Base-by-base conservation (phyloP, 2,797 vertebrate species). In the Paguma larvata region DNA sequence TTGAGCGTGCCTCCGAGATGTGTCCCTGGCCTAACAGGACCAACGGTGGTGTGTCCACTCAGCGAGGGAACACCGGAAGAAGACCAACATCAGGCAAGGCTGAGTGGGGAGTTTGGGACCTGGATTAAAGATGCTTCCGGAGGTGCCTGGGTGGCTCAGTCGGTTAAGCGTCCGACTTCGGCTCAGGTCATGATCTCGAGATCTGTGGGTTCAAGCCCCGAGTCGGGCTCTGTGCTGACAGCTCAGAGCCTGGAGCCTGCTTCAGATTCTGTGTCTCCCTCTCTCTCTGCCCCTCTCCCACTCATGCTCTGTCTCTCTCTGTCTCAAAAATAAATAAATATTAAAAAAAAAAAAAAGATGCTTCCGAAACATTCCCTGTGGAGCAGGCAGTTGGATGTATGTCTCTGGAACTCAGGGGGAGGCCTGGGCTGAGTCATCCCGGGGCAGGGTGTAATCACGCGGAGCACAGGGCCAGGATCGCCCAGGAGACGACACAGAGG, bases 381-480 rank as follows among this genome's bases (percentile, higher is more conserved):
- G 27, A 59, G 53, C 6, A 94, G 41, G 9, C 73, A 88, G 53
- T 56, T 83, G 84, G 82, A 80, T 89, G 44, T 53, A 79, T 75
- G 56, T 73, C 65, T 70, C 94, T 96, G 91, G 75, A 53, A 85
- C 77, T 82, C 87, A 23, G 70, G 92, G n/a, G 65, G 85, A 77
- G 53, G 59, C 78, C 75, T 23, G 46, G 63, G 44, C 59, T 84
- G 75, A 97, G 84, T 91, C 96, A 89, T 77, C 38, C 12, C 2
- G 3, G 25, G 41, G 16, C 23, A 95, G 44, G 85, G 56, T 96
- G 14, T 92, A 96, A 97, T 98, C 95, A 95, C 59, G 48, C 68
- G 6, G 5, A 75, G 68, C 78, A 48, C 21, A 25, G 75, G 27
- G 59, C 68, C 27, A 19, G 46, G 72, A 86, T 53, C 0, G 4